A percentile compares a stretch with the other conserved stretches of the same genome.
Evolutionary conservation across 2,113 vertebrate species (phyloP).

Genomic region (Hystrix brachyura): DNA sequence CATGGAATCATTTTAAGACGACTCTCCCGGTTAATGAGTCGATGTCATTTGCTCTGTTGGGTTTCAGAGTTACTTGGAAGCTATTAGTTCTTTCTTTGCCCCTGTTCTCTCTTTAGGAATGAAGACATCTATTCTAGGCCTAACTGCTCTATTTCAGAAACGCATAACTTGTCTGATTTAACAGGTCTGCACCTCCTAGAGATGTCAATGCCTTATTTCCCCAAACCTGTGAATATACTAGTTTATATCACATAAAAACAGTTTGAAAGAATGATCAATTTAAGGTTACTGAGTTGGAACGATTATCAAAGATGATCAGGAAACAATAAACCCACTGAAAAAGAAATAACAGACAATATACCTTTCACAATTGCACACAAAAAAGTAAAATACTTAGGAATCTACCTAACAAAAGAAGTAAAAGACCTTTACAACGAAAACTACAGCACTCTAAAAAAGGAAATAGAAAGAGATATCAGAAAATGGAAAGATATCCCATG

Average conservation of each 20-base stretch:
- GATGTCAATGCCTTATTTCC: not conserved
- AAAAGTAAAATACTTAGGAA: no score
- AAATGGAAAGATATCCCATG: no score
- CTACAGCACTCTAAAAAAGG: no score
- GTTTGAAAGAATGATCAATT: not conserved
- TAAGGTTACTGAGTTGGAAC: not conserved
- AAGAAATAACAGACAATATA: no score
- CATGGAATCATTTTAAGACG: not conserved
- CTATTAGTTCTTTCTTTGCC: not conserved
- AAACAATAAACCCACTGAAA: no score
- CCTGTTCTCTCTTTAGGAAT: not conserved
- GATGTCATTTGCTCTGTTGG: not conserved
- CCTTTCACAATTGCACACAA: no score
- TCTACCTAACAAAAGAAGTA: no score
- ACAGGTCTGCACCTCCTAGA: not conserved
- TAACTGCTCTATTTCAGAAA: not conserved
- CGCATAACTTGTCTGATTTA: not conserved
- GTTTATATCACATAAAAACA: not conserved
- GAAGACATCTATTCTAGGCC: not conserved
- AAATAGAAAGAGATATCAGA: no score
- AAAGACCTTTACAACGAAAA: no score
- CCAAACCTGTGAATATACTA: not conserved
- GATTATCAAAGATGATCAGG: not conserved
- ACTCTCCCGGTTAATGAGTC: not conserved
- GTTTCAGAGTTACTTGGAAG: not conserved